Percentiles rank a stretch among this genome's conserved stretches.
phyloP scores from a whole-genome alignment of 2,797 vertebrate species.

The Sarcoramphus papa region DNA sequence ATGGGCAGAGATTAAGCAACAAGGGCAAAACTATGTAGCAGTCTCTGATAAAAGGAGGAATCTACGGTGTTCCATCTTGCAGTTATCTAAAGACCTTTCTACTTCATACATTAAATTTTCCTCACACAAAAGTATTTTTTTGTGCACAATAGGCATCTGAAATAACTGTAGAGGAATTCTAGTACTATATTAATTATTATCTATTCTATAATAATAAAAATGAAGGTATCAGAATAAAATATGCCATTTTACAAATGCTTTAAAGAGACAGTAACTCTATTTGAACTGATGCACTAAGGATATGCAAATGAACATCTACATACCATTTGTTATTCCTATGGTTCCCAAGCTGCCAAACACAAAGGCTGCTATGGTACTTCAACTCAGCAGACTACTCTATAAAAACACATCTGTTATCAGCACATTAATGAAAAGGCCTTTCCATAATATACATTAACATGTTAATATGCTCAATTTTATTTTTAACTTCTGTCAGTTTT shows the following conservation, averaged over 20 bases:
- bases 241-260: not conserved
- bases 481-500: not conserved
- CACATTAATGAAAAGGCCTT: not conserved
- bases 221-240: not conserved
- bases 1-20: not conserved
- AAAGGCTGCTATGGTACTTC: not conserved
- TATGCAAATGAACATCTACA: not conserved
- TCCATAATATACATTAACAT: not conserved
- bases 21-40: not conserved
- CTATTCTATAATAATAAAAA: not conserved
- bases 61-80: not conserved
- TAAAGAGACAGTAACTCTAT: not conserved
- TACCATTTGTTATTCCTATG: not conserved
- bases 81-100: not conserved
- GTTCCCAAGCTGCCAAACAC: not conserved
- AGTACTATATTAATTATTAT: not conserved
- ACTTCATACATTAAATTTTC: not conserved
- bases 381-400: not conserved
- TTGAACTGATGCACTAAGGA: not conserved
- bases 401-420: slow-evolving; percentile 19
- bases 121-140: not conserved
- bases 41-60: not conserved
- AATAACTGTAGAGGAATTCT: not conserved
- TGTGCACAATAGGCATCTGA: not conserved
- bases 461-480: not conserved